These are phyloP conservation scores for Zosterops pallidus DNA, from an alignment of 2,113 vertebrate species.

Conservation along the genomic window DNA sequence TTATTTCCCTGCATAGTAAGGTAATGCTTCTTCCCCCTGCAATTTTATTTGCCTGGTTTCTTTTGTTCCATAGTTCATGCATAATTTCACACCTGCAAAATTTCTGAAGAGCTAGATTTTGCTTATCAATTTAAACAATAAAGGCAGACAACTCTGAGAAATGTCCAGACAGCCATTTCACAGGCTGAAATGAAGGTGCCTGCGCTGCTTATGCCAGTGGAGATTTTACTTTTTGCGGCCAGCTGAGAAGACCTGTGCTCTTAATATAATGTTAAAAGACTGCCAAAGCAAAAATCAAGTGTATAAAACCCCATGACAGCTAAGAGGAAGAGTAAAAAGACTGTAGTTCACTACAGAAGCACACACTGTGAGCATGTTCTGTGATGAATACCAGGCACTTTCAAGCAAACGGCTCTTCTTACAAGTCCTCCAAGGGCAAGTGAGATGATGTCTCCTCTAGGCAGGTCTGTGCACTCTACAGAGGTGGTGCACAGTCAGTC, in stretches of 20 bases:
- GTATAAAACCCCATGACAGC: not conserved
- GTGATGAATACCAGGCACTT: not conserved
- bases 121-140: constrained; percentile 1
- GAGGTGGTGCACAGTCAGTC: not conserved
- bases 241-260: not conserved
- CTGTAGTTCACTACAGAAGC: not conserved
- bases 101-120: constrained; percentile 8
- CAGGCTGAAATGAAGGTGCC: not conserved
- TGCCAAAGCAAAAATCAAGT: not conserved
- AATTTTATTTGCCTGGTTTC: not conserved
- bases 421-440: not conserved
- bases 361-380: not conserved
- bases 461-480: not conserved
- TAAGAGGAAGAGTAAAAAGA: not conserved
- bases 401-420: not conserved
- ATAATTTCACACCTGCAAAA: constrained; percentile 19
- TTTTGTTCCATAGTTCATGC: not conserved
- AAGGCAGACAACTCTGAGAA: not conserved
- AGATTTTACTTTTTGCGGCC: not conserved
- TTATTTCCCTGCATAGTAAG: not conserved
- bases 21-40: not conserved
- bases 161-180: not conserved
- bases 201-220: not conserved
- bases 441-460: not conserved
- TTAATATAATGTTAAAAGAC: not conserved